These are phyloP conservation scores for Turnix velox DNA, from an alignment of 2,113 vertebrate species.

Conservation along the genomic window DNA sequence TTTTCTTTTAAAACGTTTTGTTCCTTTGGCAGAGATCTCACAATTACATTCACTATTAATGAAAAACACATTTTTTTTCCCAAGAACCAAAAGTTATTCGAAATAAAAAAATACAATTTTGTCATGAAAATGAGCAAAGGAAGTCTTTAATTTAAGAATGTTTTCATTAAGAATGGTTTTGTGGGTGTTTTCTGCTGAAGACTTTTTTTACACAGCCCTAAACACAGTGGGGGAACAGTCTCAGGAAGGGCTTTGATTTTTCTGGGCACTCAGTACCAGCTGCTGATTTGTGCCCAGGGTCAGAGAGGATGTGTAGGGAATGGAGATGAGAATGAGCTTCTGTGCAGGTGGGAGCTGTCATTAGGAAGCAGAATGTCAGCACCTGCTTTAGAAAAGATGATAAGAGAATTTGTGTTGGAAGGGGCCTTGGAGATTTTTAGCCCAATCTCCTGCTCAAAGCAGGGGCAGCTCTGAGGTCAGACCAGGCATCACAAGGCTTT, in stretches of 20 bases:
- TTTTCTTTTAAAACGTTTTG: not conserved
- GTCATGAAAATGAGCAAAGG: not conserved
- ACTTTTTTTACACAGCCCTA: not conserved
- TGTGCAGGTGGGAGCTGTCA: fast-evolving
- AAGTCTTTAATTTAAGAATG: not conserved
- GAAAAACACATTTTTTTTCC: not conserved
- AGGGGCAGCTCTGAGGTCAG: not conserved
- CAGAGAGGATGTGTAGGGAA: not conserved
- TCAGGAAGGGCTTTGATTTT: not conserved
- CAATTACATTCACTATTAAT: not conserved
- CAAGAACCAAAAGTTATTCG: not conserved
- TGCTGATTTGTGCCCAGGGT: not conserved
- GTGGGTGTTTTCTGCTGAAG: not conserved
- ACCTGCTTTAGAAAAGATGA: not conserved
- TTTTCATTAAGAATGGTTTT: not conserved
- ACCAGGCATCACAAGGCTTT: not conserved
- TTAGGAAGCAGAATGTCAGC: not conserved
- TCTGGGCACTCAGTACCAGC: not conserved
- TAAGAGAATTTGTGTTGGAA: not conserved
- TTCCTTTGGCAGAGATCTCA: not conserved
- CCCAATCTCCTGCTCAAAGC: not conserved
- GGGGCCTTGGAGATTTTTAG: not conserved
- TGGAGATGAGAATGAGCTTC: not conserved
- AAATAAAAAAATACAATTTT: not conserved
- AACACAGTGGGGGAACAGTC: fast-evolving